Evolutionary conservation across 1,140 invertebrate genomes (phyloP), one percentile per base, ranked within the genome.

Genomic region (Acromyrmex charruanus): DNA sequence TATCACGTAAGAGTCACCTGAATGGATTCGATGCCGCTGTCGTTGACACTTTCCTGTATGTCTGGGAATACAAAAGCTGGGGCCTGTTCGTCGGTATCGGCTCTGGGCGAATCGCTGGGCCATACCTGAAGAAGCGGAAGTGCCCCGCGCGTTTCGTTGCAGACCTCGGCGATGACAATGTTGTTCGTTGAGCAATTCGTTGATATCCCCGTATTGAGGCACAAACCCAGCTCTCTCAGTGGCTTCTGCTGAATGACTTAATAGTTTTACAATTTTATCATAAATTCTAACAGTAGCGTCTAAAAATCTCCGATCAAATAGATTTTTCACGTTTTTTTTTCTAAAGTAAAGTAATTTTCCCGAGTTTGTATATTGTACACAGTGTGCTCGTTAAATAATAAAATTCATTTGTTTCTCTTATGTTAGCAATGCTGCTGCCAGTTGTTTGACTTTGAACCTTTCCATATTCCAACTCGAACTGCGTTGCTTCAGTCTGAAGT

Each of bases 11-110:
- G 14, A 71, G 10, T 14, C 12, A 96, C 96, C 96, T 97, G 96
- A 71, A 96, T 96, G n/a, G 97, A 97, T 72, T 97, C 97, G 90
- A 97, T 97, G 65, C 97, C 97, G 85, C 94, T 93, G 87, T 95
- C 93, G 86, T 93, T 93, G 87, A 95, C 92, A 85, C 91, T 94
- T 80, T 94, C 95, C 74, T 93, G 93, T 81, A 90, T 93, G 79
- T 94, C 95, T 91, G 94, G 95, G 87, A 97, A 97, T 25, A 97
- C 94, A 91, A 97, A 97, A 77, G 96, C 96, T 90, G 97, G 96
- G 7, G 96, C 96, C 91, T 97, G 96, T 25, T 96, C 96, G 77
- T 97, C 97, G 12, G 96, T 96, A 90, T 97, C 97, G 86, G 96
- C 96, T 77, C 97, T 95, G 18, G 97, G 97, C 6, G 97, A 97